Conservation (phyloP, 2,888 invertebrate genomes). For the Eucera pruinosa region DNA sequence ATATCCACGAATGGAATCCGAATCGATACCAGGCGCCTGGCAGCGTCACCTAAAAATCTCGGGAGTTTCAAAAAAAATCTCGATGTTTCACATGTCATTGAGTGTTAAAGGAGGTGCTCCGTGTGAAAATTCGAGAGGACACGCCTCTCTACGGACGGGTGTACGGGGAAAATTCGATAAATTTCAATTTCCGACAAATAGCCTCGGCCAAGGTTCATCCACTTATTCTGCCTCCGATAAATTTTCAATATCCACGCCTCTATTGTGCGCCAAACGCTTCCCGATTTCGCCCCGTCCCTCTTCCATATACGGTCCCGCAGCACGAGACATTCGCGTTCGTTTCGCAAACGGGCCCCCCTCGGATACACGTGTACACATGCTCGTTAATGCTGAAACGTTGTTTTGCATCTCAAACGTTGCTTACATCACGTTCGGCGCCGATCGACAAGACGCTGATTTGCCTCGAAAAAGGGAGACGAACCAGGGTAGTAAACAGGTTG, state of each 20-base stretch:
- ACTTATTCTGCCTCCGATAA: constrained; percentile 54
- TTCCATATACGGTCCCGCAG: background rate
- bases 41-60: no score
- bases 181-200: constrained; percentile 59
- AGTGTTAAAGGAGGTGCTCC: constrained; percentile 19
- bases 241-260: constrained; percentile 61
- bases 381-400: constrained; percentile 45
- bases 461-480: constrained; percentile 17
- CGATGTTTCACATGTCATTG: constrained; percentile 34
- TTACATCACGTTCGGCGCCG: constrained; percentile 25
- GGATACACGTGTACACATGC: constrained; percentile 37
- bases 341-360: constrained; percentile 20
- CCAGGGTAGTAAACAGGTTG: constrained; percentile 2
- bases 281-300: background rate
- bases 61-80: no score
- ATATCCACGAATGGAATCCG: background rate
- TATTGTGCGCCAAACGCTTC: constrained; percentile 26
- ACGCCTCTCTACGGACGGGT: background rate
- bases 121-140: constrained; percentile 17
- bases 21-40: background rate
- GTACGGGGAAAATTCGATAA: constrained; percentile 34
- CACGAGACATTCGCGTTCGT: constrained; percentile 38
- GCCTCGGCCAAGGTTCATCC: constrained; percentile 41
- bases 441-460: constrained; percentile 44
- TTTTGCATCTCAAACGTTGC: constrained; percentile 58